Evolutionary conservation across 2,888 invertebrate genomes (phyloP).

Genomic region (Pseudococcus longispinus): DNA sequence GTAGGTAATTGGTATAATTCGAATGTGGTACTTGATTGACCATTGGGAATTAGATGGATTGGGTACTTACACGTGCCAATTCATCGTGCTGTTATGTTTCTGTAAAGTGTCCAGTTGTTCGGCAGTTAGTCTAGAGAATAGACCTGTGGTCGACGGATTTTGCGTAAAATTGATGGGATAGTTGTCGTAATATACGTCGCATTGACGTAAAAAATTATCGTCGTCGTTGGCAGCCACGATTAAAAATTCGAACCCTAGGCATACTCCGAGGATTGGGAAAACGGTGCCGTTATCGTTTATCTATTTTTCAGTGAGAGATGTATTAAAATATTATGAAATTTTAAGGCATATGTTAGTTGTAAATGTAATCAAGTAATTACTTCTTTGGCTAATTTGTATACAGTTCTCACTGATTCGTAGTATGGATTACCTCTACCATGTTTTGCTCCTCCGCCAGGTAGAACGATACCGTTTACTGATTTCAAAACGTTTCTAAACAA

Average conservation of each 20-base stretch:
- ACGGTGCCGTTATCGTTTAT: slow-evolving; percentile 74
- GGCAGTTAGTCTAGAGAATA: neutral
- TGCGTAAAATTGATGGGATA: neutral
- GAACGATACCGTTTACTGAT: slow-evolving; percentile 73
- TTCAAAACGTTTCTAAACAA: neutral
- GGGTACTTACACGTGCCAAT: slow-evolving; percentile 18
- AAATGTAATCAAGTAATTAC: too few relatives aligned
- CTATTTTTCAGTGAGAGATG: too few relatives aligned
- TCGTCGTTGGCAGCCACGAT: slow-evolving; percentile 66
- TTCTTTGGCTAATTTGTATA: slow-evolving; percentile 63
- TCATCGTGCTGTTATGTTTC: neutral
- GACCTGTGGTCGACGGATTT: neutral
- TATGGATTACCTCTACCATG: slow-evolving; percentile 70
- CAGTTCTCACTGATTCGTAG: slow-evolving; percentile 72
- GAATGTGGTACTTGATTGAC: neutral
- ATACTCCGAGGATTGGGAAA: slow-evolving; percentile 89
- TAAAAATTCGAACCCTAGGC: slow-evolving; percentile 85
- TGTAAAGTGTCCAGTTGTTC: neutral
- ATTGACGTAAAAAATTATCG: neutral
- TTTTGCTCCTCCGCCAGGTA: slow-evolving; percentile 80
- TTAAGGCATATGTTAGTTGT: too few relatives aligned
- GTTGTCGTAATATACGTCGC: neutral
- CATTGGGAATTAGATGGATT: neutral
- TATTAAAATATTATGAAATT: too few relatives aligned
- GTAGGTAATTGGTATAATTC: neutral